These are phyloP conservation scores for Macaria notata DNA, from an alignment of 2,888 invertebrate species.

Conservation along the genomic window DNA sequence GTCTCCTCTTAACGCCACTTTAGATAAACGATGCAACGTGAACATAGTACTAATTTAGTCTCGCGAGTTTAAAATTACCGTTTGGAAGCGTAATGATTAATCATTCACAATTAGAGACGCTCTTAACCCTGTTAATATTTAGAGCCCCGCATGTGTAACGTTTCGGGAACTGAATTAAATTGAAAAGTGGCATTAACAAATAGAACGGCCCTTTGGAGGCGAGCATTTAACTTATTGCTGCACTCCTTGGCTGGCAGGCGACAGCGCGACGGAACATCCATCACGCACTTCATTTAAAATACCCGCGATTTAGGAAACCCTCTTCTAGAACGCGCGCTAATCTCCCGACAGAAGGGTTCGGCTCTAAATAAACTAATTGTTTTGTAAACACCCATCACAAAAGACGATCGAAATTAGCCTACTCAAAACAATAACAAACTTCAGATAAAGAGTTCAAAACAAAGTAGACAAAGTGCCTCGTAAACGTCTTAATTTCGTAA, in stretches of 20 bases:
- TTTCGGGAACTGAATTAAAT: conserved; percentile 77
- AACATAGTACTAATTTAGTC: conserved; percentile 17
- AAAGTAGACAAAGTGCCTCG: conserved; percentile 73
- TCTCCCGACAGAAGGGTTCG: conserved; percentile 59
- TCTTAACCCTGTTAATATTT: conserved; percentile 66
- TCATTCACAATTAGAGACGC: conserved; percentile 55
- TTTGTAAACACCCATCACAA: conserved; percentile 62
- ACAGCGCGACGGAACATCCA: conserved; percentile 75
- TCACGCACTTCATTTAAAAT: conserved; percentile 80
- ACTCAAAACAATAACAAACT: conserved; percentile 56
- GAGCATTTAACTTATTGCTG: conserved; percentile 78
- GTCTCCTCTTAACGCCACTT: conserved; percentile 27
- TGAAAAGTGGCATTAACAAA: conserved; percentile 81
- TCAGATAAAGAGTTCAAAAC: conserved; percentile 64
- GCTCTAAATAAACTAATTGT: conserved; percentile 63
- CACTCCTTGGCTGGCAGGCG: conserved; percentile 60
- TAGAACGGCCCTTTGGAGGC: conserved; percentile 72
- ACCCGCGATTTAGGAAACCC: conserved; percentile 73
- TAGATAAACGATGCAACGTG: conserved; percentile 20
- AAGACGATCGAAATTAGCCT: conserved; percentile 55
- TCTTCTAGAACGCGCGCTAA: conserved; percentile 65
- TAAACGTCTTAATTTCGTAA: conserved; percentile 74
- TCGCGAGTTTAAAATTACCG: conserved; percentile 27
- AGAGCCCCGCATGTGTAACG: conserved; percentile 67
- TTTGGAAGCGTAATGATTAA: conserved; percentile 44